Base-by-base conservation (phyloP, 2,888 invertebrate species). In the Drosophila diplacantha region DNA sequence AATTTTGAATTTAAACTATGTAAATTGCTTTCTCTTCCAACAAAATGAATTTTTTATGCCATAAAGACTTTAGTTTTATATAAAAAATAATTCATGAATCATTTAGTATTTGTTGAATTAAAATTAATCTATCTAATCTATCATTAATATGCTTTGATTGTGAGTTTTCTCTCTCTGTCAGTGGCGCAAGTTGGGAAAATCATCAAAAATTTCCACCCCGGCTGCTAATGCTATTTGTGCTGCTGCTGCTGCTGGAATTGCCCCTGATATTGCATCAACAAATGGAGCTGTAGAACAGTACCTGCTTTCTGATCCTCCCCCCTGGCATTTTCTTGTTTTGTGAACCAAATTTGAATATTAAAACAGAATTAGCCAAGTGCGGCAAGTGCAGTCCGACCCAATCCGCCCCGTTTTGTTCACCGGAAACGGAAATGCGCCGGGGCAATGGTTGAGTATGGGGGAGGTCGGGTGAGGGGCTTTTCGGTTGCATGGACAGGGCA, bases 341-440 rank as follows among this genome's bases (percentile, higher is more conserved):
- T 61, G 49, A 74, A 73, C 67, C 69, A 73, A 67, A 79, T 79
- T 79, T 79, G 74, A 80, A 81, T 81, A 79, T 81, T 75, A 74
- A 75, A 76, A 71, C 68, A 64, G 72, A 79, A 81, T 81, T 80
- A 73, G 73, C 68, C 76, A 73, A 75, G 69, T 81, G 73, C 76
- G 69, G 72, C 81, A 79, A 75, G 75, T 58, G 70, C 75, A 68
- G 39, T 18, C 43, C 32, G 54, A 46, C 12, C 41, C 50, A 31
- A 26, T 31, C 57, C 54, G 44, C 29, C n/a, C 37, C 14, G 3
- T 29, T 44, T 44, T 31, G 64, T 75, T 72, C 64, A 59, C 71
- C 81, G 79, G 81, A 79, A 81, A 66, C 79, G 81, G 81, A 79
- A 75, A 69, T 73, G 70, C 60, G 46, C 61, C 18, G 46, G 3